phyloP scores from a whole-genome alignment of 1,140 invertebrate genomes.

The Nomia melanderi region DNA sequence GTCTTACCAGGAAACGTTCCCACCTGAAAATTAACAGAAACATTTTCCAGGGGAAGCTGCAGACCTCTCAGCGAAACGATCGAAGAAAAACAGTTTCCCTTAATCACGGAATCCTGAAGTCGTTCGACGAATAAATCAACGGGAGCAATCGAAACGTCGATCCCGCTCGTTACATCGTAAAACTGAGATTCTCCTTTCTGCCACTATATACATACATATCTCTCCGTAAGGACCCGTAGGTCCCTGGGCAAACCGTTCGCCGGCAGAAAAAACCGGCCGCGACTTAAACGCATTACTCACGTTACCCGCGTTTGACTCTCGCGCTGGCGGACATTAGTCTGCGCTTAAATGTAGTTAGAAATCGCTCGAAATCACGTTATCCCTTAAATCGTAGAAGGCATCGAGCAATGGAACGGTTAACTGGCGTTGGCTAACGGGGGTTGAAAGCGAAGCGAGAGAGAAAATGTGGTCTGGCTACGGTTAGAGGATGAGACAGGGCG shows the following conservation, averaged over 20 bases:
- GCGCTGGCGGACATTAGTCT: conserved; percentile 45
- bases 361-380: conserved; percentile 59
- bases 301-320: conserved; percentile 22
- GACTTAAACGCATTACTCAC: conserved; percentile 53
- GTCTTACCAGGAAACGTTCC: neutral
- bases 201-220: too few relatives aligned
- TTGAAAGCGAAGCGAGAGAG: neutral
- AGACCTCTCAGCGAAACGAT: neutral
- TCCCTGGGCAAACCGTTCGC: too few relatives aligned
- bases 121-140: neutral
- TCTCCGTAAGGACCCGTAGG: too few relatives aligned
- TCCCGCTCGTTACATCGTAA: neutral
- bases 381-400: conserved; percentile 49
- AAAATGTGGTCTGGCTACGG: conserved; percentile 5
- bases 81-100: neutral
- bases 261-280: conserved; percentile 42
- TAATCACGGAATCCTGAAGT: conserved; percentile 14
- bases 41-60: neutral
- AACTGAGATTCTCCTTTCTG: conserved; percentile 9
- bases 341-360: conserved; percentile 53
- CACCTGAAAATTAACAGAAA: neutral
- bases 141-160: conserved; percentile 11
- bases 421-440: neutral
- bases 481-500: neutral
- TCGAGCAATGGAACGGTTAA: conserved; percentile 36